phyloP scores from a whole-genome alignment of 2,797 vertebrate genomes.

The Kryptopterus vitreolus region DNA sequence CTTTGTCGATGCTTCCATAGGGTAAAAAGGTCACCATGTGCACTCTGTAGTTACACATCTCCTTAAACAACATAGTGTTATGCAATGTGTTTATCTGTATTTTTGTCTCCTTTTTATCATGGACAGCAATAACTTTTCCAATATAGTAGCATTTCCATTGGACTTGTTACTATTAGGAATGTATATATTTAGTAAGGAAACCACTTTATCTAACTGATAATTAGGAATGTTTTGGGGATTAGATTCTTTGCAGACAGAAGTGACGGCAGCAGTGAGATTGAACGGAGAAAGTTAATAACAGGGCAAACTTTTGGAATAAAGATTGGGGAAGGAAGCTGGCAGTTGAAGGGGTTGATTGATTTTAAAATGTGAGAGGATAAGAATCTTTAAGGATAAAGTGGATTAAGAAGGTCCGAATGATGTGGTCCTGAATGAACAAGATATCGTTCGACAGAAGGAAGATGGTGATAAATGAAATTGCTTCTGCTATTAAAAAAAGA shows the following conservation, averaged over 20 bases:
- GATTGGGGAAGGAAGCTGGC: background rate
- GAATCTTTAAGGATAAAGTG: background rate
- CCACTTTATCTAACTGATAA: no score
- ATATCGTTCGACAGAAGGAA: background rate
- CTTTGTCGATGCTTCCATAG: no score
- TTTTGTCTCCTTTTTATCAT: no score
- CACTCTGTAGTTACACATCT: no score
- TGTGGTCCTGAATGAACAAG: background rate
- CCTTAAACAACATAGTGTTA: no score
- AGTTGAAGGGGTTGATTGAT: background rate
- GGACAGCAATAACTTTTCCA: no score
- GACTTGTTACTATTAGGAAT: no score
- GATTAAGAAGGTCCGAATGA: background rate
- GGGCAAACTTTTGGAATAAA: background rate
- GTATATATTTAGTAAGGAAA: no score
- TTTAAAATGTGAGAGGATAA: background rate
- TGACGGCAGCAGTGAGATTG: background rate
- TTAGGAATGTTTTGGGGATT: background rate
- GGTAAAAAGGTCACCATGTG: no score
- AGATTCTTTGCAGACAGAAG: background rate
- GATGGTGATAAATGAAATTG: background rate
- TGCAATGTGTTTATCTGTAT: no score
- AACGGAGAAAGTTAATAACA: background rate
- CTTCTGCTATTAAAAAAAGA: constrained; percentile 4
- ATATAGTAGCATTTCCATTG: no score